Conservation (phyloP, 2,888 invertebrate species). For the Pardosa pseudoannulata region DNA sequence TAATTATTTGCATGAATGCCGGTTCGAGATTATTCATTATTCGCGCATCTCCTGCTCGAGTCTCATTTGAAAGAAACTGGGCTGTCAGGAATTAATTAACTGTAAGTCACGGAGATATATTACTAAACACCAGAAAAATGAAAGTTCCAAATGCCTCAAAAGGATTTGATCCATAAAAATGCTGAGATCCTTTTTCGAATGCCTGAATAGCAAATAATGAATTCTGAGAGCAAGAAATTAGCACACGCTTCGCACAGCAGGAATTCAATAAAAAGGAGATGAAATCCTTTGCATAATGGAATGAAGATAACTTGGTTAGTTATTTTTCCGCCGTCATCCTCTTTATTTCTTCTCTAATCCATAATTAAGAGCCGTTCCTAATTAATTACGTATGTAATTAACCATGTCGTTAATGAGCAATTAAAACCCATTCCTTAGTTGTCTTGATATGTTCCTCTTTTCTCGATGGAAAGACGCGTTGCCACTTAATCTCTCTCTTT, state of each 20-base stretch:
- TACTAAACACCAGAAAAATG: constrained; percentile 10
- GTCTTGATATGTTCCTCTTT: constrained; percentile 5
- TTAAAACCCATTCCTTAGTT: constrained; percentile 31
- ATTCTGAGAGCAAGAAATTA: constrained; percentile 22
- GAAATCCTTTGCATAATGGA: constrained; percentile 34
- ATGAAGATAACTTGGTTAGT: constrained; percentile 34
- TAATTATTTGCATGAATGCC: background rate
- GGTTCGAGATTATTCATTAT: background rate
- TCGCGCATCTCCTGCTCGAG: background rate
- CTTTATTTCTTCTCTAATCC: constrained; percentile 46
- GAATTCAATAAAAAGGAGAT: constrained; percentile 23
- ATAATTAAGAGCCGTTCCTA: constrained; percentile 52
- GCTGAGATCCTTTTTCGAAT: background rate
- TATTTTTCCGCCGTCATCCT: constrained; percentile 8
- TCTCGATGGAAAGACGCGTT: constrained; percentile 26
- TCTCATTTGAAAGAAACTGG: background rate
- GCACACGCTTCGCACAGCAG: constrained; percentile 7
- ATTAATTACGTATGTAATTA: constrained; percentile 65
- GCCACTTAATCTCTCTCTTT: constrained; percentile 44
- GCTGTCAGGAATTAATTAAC: background rate
- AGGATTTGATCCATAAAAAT: constrained; percentile 18
- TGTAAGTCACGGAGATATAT: background rate
- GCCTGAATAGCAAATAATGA: constrained; percentile 16
- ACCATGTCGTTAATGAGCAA: constrained; percentile 68
- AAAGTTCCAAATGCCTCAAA: constrained; percentile 17